phyloP scores from a whole-genome alignment of 2,888 invertebrate genomes.

The Drosophila falleni region DNA sequence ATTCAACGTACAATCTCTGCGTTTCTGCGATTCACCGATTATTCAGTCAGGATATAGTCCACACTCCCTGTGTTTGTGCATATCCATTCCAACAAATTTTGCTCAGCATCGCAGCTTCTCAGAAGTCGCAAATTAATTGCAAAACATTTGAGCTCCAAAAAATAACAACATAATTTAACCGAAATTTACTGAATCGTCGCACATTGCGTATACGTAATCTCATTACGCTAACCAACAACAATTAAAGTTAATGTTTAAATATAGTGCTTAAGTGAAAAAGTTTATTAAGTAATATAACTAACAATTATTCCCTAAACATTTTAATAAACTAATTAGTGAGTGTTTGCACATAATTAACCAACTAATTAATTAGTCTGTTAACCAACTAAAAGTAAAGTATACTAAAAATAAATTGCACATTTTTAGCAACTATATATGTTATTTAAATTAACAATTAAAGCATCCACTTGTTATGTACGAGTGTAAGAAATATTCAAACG shows the following conservation, averaged over 20 bases:
- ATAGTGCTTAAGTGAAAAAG: slow-evolving; percentile 9
- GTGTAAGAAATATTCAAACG: background rate
- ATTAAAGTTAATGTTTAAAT: slow-evolving; percentile 2
- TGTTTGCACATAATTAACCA: slow-evolving; percentile 2
- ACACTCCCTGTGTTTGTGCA: slow-evolving; percentile 9
- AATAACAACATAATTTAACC: slow-evolving; percentile 2
- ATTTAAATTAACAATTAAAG: background rate
- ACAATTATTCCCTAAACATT: slow-evolving; percentile 5
- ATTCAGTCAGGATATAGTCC: background rate
- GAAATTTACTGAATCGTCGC: background rate
- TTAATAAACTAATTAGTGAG: background rate
- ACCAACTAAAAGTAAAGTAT: background rate
- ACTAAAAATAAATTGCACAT: background rate
- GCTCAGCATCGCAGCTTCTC: background rate
- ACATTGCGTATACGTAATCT: slow-evolving; percentile 47
- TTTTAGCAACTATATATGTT: background rate
- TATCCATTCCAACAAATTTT: slow-evolving; percentile 18
- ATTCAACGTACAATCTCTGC: slow-evolving; percentile 67
- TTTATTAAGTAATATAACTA: slow-evolving; percentile 1
- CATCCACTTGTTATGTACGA: background rate
- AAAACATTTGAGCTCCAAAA: slow-evolving; percentile 8
- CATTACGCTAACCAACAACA: background rate
- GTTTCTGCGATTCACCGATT: slow-evolving; percentile 21
- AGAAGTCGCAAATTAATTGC: slow-evolving; percentile 6
- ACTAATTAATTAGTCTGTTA: background rate